Evolutionary conservation across 2,797 vertebrate species (phyloP), one percentile per base, ranked within the genome.

Genomic region (Ceryle rudis): DNA sequence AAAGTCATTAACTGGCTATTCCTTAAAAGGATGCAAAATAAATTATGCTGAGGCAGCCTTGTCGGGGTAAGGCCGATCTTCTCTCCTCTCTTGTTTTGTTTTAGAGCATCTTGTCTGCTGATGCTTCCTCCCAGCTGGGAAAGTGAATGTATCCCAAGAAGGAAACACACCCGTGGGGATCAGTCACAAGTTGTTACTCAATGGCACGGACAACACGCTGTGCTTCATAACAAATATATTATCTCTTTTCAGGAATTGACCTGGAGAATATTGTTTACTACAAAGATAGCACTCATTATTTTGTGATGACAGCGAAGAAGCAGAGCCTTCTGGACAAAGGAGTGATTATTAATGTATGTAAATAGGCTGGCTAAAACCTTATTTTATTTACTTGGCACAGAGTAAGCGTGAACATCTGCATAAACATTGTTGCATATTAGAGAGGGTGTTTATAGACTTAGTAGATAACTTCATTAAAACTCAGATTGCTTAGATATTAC

Each of bases 261-360:
- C 97, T 99, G 75, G 99, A 99, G 98, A 99, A 99, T 98, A 99
- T 99, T 73, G 99, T 99, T 82, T 99, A 99, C 97, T 99, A 99
- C 91, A 99, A 98, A 96, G 99, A 99, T 96, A 99, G 98, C 97
- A 99, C 99, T 1, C 99, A 99, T 96, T 99, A 99, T 97, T 99
- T 99, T 96, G 99, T 99, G 89, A 99, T 99, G 99, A 99, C 99
- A 6, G 99, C 99, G 75, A 99, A 99, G 98, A 99, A 99, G 78
- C 99, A 99, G 97, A 99, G 99, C 92, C 98, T 99, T 90, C 97
- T 99, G 93, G 99, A 99, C 94, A 99, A 99, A 97, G 99, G 99
- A 60, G 99, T 99, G 85, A 99, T 99, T 96, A 98, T 99, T 49
- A 98, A 99, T 9, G 99, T 99, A 98, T 61, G 99, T 98, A 96